Percentiles rank a stretch among this genome's conserved stretches.
These are phyloP conservation scores for Homalodisca vitripennis DNA, from an alignment of 1,140 invertebrate genomes.

Conservation along the genomic window DNA sequence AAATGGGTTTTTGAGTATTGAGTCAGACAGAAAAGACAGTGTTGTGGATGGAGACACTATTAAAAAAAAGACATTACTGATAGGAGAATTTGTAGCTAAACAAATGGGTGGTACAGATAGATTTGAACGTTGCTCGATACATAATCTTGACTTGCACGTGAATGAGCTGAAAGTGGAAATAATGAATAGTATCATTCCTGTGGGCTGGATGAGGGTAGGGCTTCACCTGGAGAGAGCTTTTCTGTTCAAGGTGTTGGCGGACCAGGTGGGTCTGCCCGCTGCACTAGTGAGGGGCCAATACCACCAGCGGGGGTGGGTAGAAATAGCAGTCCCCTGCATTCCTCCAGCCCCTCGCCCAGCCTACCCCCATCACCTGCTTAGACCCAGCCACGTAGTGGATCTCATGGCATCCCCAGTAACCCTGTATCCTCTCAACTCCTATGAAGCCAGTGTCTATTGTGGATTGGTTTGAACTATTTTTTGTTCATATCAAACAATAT, in stretches of 20 bases:
- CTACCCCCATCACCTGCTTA: slow-evolving; percentile 8
- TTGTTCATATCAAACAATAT: no score
- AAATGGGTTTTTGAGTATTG: neutral
- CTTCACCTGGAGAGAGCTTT: slow-evolving; percentile 60
- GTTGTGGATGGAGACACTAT: slow-evolving; percentile 15
- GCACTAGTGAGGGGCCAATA: slow-evolving; percentile 54
- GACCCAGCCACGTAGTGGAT: slow-evolving; percentile 32
- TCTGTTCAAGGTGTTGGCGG: slow-evolving; percentile 65
- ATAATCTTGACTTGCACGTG: slow-evolving; percentile 53
- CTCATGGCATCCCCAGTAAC: slow-evolving; percentile 20
- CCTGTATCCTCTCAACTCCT: slow-evolving; percentile 6
- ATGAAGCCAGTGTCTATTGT: slow-evolving; percentile 22
- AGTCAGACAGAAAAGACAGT: neutral
- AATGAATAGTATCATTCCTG: slow-evolving; percentile 52
- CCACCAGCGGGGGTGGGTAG: slow-evolving; percentile 59
- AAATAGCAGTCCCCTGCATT: slow-evolving; percentile 55
- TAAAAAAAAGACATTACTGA: slow-evolving; percentile 41
- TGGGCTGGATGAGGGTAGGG: slow-evolving; percentile 59
- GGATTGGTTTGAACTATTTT: slow-evolving; percentile 4
- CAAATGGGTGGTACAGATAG: slow-evolving; percentile 53
- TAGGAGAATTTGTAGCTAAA: slow-evolving; percentile 54
- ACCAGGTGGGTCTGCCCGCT: slow-evolving; percentile 58
- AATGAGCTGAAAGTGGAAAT: slow-evolving; percentile 46
- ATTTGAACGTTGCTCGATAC: slow-evolving; percentile 48
- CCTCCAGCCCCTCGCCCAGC: neutral